Base-by-base conservation (phyloP, 2,888 invertebrate genomes). In the Trichacis sp. region DNA sequence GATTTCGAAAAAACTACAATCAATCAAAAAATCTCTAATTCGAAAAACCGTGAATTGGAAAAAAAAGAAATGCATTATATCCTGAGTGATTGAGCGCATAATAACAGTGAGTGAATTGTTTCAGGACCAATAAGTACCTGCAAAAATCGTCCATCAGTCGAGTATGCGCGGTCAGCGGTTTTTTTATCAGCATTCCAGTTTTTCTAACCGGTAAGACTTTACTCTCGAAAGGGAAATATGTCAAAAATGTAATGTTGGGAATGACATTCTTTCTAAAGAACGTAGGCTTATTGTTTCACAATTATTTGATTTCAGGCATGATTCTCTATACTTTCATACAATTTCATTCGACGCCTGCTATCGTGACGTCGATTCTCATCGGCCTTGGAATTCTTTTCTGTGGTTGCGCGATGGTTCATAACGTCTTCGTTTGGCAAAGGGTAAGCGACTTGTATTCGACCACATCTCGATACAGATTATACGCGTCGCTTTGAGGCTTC, bases 121-220 rank as follows among this genome's bases (percentile, higher is more conserved):
- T 71, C 90, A 95, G 96, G 82, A 93, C 95, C 68, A 93, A 93
- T 85, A 94, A 95, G 86, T 97, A 95, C 86, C 88, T 97, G 83
- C 93, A 94, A 85, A 95, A 96, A 85, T 95, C 96, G 53, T 94
- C 96, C 65, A 91, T 93, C 70, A 96, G 95, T 67, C 88, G 96
- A 73, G 92, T 95, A 24, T 94, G 96, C 81, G 96, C 96, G 52
- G 93, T 96, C 68, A 94, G 94, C 75, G 96, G 96, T 69, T 96
- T 96, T 86, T 96, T 96, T 83, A 91, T 96, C 79, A 96, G 96
- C 59, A 95, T 97, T 87, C 96, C 96, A 72, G 93, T 95, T 73
- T 96, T 96, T 86, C 88, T 96, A 83, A 94, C 96, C 85, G 94
- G 96, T 95, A 86, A 86, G 86, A 80, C 56, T 40, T 15, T 50